These are phyloP conservation scores for Sebastes iracundus DNA, from an alignment of 2,797 vertebrate genomes.

Conservation along the genomic window DNA sequence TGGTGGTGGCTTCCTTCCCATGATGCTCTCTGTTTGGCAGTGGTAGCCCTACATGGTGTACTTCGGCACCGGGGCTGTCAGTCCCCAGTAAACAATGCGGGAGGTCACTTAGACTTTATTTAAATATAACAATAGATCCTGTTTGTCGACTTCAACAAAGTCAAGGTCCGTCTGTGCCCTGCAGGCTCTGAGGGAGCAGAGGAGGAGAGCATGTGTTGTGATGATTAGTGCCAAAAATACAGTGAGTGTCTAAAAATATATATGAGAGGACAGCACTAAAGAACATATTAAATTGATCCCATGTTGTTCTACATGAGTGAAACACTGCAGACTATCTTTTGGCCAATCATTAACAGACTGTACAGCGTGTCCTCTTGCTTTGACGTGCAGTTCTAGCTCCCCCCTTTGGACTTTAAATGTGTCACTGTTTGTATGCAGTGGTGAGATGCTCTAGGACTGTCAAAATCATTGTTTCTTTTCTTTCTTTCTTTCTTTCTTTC, in stretches of 20 bases:
- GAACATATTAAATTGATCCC: neutral
- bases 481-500: too few relatives aligned
- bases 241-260: neutral
- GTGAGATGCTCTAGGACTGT: neutral
- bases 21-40: slow-evolving; percentile 58
- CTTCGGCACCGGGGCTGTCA: slow-evolving; percentile 14
- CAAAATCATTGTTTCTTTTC: neutral
- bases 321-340: neutral
- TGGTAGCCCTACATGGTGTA: neutral
- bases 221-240: neutral
- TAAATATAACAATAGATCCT: slow-evolving; percentile 25
- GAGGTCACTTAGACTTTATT: slow-evolving; percentile 31
- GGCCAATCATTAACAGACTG: neutral
- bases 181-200: neutral
- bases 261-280: neutral
- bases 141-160: slow-evolving; percentile 8
- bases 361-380: neutral
- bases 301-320: neutral
- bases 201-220: neutral
- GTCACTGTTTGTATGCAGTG: neutral
- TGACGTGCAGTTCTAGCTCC: neutral
- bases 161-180: slow-evolving; percentile 3
- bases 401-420: neutral
- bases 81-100: slow-evolving; percentile 29
- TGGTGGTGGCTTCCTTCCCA: slow-evolving; percentile 40